Conservation (phyloP, 2,113 vertebrate species). For the Lota lota region DNA sequence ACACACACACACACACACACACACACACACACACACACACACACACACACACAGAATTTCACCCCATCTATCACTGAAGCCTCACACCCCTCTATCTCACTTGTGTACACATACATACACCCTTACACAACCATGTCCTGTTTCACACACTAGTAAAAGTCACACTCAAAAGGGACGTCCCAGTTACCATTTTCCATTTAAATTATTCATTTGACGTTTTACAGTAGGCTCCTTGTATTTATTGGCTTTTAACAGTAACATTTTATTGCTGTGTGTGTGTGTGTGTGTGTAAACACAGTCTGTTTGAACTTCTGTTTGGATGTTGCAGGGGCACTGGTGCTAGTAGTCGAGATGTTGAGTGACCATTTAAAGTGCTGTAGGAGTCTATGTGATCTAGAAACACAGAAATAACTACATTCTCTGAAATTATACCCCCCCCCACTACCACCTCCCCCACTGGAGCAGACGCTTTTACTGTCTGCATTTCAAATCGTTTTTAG, state of each 20-base stretch:
- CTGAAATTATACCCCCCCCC: constrained; percentile 22
- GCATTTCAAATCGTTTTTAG: constrained; percentile 57
- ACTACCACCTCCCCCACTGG: not conserved
- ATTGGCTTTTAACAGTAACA: constrained; percentile 46
- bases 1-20: no score
- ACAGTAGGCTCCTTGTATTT: constrained; percentile 65
- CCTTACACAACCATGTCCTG: not conserved
- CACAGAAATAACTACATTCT: constrained; percentile 58
- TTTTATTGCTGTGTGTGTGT: constrained; percentile 41
- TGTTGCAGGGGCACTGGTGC: constrained; percentile 60
- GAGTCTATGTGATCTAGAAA: constrained; percentile 55
- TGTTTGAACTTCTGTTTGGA: constrained; percentile 44
- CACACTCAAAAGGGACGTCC: constrained; percentile 45
- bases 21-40: no score
- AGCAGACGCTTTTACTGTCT: constrained; percentile 48
- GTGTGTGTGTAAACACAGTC: constrained; percentile 42
- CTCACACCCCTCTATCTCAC: not conserved
- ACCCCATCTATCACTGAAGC: no score
- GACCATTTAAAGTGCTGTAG: constrained; percentile 66
- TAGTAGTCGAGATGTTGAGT: constrained; percentile 65
- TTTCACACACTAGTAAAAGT: constrained; percentile 27
- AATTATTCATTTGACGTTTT: constrained; percentile 23
- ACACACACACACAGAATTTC: no score
- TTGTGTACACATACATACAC: not conserved
- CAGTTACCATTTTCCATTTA: constrained; percentile 36